These are phyloP conservation scores for Dorcus hopei DNA, from an alignment of 2,888 invertebrate species.

Conservation along the genomic window DNA sequence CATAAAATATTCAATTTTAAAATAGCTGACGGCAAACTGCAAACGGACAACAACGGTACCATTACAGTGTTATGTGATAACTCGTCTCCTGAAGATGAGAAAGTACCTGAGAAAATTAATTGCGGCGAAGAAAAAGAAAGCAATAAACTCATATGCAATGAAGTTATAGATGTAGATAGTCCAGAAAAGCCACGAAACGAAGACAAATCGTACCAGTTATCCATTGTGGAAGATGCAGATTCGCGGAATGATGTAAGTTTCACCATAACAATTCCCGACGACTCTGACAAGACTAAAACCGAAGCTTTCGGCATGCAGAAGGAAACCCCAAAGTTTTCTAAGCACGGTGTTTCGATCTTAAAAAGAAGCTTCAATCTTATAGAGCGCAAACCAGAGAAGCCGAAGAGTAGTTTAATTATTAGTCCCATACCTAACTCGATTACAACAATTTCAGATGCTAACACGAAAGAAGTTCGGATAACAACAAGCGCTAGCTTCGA, in stretches of 20 bases:
- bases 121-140: conserved; percentile 46
- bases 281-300: conserved; percentile 48
- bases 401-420: conserved; percentile 25
- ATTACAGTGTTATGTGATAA: conserved; percentile 60
- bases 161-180: conserved; percentile 50
- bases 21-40: conserved; percentile 63
- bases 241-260: conserved; percentile 56
- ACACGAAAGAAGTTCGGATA: conserved; percentile 34
- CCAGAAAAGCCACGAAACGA: conserved; percentile 33
- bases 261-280: conserved; percentile 55
- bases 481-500: conserved; percentile 17
- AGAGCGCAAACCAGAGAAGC: conserved; percentile 28
- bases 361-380: conserved; percentile 38
- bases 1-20: conserved; percentile 65
- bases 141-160: conserved; percentile 53
- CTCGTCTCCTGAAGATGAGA: conserved; percentile 35
- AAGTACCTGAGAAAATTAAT: conserved; percentile 28
- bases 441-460: conserved; percentile 39
- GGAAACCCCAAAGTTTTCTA: conserved; percentile 42
- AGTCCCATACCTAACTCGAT: conserved; percentile 25
- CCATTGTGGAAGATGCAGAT: conserved; percentile 41
- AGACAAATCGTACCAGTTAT: conserved; percentile 43
- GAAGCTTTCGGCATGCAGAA: conserved; percentile 44
- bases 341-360: conserved; percentile 49
- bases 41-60: conserved; percentile 58